These are phyloP conservation scores for Laterallus jamaicensis DNA, from an alignment of 2,113 vertebrate genomes.

Conservation along the genomic window DNA sequence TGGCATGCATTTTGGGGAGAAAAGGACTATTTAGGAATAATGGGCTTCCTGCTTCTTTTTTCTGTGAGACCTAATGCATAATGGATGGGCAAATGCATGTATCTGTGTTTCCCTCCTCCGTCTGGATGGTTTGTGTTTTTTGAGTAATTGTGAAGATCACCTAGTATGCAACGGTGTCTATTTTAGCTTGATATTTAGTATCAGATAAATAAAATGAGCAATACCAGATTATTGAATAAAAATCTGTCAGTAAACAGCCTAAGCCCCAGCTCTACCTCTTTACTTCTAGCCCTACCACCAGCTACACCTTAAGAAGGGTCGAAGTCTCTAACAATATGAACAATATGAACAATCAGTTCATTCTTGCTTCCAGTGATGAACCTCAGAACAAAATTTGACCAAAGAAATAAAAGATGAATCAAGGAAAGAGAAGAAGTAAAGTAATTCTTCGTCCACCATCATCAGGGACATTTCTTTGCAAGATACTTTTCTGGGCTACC, in stretches of 20 bases:
- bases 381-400: not conserved
- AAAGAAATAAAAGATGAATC: not conserved
- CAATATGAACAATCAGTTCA: not conserved
- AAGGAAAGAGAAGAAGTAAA: not conserved
- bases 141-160: not conserved
- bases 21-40: not conserved
- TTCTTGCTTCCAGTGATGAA: not conserved
- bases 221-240: not conserved
- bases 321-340: not conserved
- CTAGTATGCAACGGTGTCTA: not conserved
- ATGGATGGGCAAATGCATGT: not conserved
- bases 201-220: not conserved
- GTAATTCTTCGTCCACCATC: not conserved
- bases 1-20: not conserved
- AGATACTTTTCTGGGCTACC: not conserved
- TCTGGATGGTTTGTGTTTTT: not conserved
- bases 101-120: not conserved
- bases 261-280: not conserved
- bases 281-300: not conserved
- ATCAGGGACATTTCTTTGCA: not conserved
- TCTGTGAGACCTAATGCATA: accelerated
- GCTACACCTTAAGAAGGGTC: not conserved
- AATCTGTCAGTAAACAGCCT: not conserved
- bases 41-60: not conserved
- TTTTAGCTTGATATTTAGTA: not conserved